Conservation (phyloP, 2,113 vertebrate species). For the Galbula dea region DNA sequence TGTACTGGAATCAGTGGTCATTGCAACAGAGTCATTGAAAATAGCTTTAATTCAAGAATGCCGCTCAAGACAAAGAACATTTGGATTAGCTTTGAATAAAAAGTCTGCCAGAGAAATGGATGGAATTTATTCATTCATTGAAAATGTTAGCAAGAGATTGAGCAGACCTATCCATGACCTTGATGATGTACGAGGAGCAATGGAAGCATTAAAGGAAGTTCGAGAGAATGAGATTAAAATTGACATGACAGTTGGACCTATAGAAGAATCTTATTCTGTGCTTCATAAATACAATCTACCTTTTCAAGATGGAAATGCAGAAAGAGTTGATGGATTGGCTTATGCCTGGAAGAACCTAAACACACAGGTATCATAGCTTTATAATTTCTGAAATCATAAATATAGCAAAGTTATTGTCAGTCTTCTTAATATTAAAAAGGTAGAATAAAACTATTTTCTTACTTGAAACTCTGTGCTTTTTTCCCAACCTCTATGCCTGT, state of each 20-base stretch:
- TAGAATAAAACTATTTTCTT: background rate
- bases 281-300: conserved; percentile 77
- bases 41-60: conserved; percentile 79
- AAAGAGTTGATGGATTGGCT: conserved; percentile 78
- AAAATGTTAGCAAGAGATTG: conserved; percentile 73
- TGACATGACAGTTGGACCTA: conserved; percentile 73
- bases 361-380: conserved; percentile 63
- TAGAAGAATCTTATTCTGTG: conserved; percentile 81
- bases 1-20: conserved; percentile 67
- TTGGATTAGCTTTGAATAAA: conserved; percentile 75
- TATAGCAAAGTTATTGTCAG: background rate
- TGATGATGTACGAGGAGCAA: conserved; percentile 76
- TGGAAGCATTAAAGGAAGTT: conserved; percentile 76
- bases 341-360: conserved; percentile 82
- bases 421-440: background rate
- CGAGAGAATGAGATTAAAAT: conserved; percentile 77
- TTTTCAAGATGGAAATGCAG: conserved; percentile 76
- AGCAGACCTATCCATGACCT: conserved; percentile 78
- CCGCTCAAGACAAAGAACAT: conserved; percentile 73
- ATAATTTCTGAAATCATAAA: background rate
- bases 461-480: background rate
- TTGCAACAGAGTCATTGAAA: conserved; percentile 73
- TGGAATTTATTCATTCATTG: conserved; percentile 74
- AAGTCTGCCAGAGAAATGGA: conserved; percentile 72
- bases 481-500: background rate